These are phyloP conservation scores for Microctonus hyperodae DNA, from an alignment of 2,888 invertebrate species.

Conservation along the genomic window DNA sequence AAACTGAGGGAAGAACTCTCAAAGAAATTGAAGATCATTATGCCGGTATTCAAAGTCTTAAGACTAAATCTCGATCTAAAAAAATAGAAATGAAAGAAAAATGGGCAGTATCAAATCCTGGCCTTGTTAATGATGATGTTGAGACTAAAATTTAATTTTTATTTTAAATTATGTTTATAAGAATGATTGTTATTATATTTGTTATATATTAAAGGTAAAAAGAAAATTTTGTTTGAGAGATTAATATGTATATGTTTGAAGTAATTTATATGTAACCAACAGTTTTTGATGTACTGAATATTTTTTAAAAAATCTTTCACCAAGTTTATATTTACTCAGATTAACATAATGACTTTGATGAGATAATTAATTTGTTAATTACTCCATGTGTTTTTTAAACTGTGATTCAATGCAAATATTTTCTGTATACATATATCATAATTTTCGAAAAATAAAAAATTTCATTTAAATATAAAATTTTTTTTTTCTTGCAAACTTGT, in stretches of 20 bases:
- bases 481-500: too few species aligned
- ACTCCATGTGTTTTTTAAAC: too few species aligned
- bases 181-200: not conserved
- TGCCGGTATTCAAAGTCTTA: conserved; percentile 66
- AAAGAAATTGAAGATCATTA: conserved; percentile 77
- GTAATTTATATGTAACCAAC: not conserved
- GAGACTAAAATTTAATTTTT: conserved; percentile 52
- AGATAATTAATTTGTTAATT: too few species aligned
- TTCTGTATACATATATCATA: not conserved
- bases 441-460: not conserved
- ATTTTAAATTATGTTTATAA: not conserved
- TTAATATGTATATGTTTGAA: too few species aligned
- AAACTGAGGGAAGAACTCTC: conserved; percentile 82
- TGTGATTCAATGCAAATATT: too few species aligned
- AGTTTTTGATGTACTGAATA: not conserved
- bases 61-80: conserved; percentile 50
- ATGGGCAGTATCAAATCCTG: conserved; percentile 59
- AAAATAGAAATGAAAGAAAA: conserved; percentile 50
- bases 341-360: too few species aligned
- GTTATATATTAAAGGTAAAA: not conserved
- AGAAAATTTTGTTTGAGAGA: not conserved
- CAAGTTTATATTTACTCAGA: too few species aligned
- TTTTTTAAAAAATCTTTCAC: not conserved
- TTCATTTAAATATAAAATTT: not conserved
- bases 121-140: conserved; percentile 51